A percentile compares a stretch with the other conserved stretches of the same genome.
Conservation (phyloP, 2,888 invertebrate species). For the Lathronympha strigana region DNA sequence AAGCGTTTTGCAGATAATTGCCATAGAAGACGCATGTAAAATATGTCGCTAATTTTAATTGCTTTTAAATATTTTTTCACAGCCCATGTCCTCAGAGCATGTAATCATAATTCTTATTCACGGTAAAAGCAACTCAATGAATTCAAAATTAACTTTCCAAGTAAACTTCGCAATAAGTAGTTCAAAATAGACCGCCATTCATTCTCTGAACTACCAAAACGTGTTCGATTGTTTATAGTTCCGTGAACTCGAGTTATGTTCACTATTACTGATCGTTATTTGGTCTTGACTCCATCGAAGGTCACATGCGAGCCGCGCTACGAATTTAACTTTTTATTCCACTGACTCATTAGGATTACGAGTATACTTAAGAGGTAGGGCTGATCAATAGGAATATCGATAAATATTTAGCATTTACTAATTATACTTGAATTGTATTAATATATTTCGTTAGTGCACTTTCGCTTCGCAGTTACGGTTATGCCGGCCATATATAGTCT, state of each 20-base stretch:
- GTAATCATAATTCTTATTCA: background rate
- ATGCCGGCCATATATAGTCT: too few species aligned
- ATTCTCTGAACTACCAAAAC: conserved; percentile 36
- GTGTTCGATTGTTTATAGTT: conserved; percentile 37
- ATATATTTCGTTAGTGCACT: too few species aligned
- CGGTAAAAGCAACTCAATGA: background rate
- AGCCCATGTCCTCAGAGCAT: background rate
- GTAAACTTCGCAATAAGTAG: conserved; percentile 19
- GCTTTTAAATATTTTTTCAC: too few species aligned
- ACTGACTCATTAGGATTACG: conserved; percentile 54
- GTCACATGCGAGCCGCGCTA: conserved; percentile 63
- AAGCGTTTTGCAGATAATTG: too few species aligned
- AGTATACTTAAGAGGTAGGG: conserved; percentile 47
- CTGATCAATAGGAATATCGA: conserved; percentile 47
- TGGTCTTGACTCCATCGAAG: conserved; percentile 64
- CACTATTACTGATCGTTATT: conserved; percentile 36
- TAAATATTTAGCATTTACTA: conserved; percentile 22
- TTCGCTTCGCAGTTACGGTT: too few species aligned
- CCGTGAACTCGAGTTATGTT: conserved; percentile 38
- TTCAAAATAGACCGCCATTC: conserved; percentile 34
- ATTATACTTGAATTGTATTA: too few species aligned
- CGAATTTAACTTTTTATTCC: conserved; percentile 55
- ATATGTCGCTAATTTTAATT: too few species aligned
- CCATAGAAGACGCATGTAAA: too few species aligned
- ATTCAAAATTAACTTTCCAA: conserved; percentile 26